Percentiles rank a stretch among this genome's conserved stretches.
These are phyloP conservation scores for Drosophila orosa DNA, from an alignment of 1,140 invertebrate genomes.

Conservation along the genomic window DNA sequence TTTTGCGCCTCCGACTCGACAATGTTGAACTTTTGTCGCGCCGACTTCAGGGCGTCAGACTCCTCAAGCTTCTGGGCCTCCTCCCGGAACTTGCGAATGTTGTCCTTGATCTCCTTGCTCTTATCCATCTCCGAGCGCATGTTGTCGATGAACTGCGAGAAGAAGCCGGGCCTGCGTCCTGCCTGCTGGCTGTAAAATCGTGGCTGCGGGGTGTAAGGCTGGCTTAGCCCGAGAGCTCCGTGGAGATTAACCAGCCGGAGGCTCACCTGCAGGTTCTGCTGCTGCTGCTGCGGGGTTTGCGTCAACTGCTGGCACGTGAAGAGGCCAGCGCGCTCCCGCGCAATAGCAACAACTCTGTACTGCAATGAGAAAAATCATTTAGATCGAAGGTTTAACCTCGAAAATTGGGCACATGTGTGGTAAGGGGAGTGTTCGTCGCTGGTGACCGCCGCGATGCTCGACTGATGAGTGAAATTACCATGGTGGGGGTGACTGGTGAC, in stretches of 20 bases:
- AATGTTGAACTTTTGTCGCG: conserved; percentile 94
- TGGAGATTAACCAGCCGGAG: neutral
- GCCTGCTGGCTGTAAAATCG: conserved; percentile 71
- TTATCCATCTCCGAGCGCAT: conserved; percentile 96
- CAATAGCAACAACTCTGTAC: conserved; percentile 74
- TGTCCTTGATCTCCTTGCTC: conserved; percentile 99
- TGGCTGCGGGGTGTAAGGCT: conserved; percentile 24
- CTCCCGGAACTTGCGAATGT: conserved; percentile 97
- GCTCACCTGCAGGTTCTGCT: conserved; percentile 72
- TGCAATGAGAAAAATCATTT: conserved; percentile 47
- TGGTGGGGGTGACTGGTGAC: conserved; percentile 35
- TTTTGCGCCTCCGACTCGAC: conserved; percentile 94
- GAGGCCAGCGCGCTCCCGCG: conserved; percentile 66
- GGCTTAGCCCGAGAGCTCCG: neutral
- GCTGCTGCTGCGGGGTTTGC: conserved; percentile 57
- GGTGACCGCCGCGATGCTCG: no score
- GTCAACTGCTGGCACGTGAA: conserved; percentile 66
- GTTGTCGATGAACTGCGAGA: conserved; percentile 96
- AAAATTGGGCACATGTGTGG: conserved; percentile 59
- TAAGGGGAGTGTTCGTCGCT: neutral
- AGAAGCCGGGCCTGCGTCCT: conserved; percentile 87
- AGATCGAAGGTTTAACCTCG: conserved; percentile 56
- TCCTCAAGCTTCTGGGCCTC: conserved; percentile 99
- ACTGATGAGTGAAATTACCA: conserved; percentile 68
- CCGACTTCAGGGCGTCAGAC: conserved; percentile 97